A percentile compares a stretch with the other conserved stretches of the same genome.
Conservation (phyloP, 2,888 invertebrate genomes). For the Anticlea derivata region DNA sequence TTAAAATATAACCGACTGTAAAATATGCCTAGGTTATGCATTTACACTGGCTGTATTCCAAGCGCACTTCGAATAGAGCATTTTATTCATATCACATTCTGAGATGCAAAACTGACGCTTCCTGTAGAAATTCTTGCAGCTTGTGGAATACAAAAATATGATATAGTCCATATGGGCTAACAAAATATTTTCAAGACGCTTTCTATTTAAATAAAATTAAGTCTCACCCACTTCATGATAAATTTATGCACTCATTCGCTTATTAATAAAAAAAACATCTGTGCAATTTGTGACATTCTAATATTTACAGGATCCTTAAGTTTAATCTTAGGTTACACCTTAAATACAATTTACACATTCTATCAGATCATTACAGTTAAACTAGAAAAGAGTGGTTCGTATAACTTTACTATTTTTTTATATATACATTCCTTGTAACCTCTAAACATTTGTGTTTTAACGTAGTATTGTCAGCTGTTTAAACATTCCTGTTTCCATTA, state of each 20-base stretch:
- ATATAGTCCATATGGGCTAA: no score
- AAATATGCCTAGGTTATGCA: neutral
- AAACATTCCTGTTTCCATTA: constrained; percentile 69
- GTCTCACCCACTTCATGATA: no score
- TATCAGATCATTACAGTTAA: constrained; percentile 60
- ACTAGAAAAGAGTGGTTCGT: constrained; percentile 76
- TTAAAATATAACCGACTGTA: no score
- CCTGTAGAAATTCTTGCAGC: neutral
- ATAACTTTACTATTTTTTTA: constrained; percentile 69
- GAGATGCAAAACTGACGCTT: constrained; percentile 3
- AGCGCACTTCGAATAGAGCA: neutral
- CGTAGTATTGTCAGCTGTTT: constrained; percentile 82
- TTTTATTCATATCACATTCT: constrained; percentile 2
- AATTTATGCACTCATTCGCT: neutral
- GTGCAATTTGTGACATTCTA: constrained; percentile 32
- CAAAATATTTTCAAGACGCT: no score
- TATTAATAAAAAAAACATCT: constrained; percentile 17
- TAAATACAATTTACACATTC: constrained; percentile 71
- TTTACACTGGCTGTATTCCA: neutral
- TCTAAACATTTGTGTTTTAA: constrained; percentile 72
- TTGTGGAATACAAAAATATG: constrained; percentile 15
- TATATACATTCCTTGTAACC: constrained; percentile 50
- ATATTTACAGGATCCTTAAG: constrained; percentile 62
- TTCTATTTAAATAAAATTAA: no score
- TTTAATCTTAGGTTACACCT: constrained; percentile 37